Evolutionary conservation across 1,140 invertebrate species (phyloP).

Genomic region (Nasonia longicornis): DNA sequence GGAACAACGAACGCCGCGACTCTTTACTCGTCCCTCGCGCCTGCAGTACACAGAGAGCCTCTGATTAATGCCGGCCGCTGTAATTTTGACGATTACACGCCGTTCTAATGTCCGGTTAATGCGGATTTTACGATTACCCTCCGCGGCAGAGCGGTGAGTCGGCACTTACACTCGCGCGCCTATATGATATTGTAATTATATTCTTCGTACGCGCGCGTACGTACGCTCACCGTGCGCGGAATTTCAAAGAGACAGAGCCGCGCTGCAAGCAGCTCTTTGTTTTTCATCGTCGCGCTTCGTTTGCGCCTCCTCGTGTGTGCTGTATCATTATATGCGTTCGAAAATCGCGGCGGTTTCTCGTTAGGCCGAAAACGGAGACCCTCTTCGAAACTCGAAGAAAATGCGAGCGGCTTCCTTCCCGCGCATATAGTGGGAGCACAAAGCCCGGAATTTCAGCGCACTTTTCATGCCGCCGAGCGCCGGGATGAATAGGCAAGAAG

Average conservation of each 20-base stretch:
- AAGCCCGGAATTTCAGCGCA: constrained; percentile 14
- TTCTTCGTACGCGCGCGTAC: background rate
- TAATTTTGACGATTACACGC: constrained; percentile 17
- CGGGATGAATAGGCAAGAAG: background rate
- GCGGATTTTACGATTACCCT: constrained; percentile 26
- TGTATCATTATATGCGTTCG: background rate
- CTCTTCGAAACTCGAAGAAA: background rate
- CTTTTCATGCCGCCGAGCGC: background rate
- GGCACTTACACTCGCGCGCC: too few relatives aligned
- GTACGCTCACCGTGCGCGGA: background rate
- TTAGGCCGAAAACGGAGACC: background rate
- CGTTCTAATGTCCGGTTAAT: constrained; percentile 14
- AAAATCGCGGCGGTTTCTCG: background rate
- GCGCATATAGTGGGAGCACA: background rate
- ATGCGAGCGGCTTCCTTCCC: background rate
- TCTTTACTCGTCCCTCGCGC: too few relatives aligned
- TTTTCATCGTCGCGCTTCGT: background rate
- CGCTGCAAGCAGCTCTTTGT: background rate
- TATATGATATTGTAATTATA: constrained; percentile 5
- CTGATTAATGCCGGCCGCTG: constrained; percentile 8
- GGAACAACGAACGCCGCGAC: background rate
- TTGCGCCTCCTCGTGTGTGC: background rate
- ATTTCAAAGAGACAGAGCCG: too few relatives aligned
- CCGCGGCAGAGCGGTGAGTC: background rate
- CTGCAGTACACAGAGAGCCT: too few relatives aligned